A percentile compares a stretch with the other conserved stretches of the same genome.
Evolutionary conservation across 1,140 invertebrate species (phyloP).

Genomic region (Brachionus rubens): DNA sequence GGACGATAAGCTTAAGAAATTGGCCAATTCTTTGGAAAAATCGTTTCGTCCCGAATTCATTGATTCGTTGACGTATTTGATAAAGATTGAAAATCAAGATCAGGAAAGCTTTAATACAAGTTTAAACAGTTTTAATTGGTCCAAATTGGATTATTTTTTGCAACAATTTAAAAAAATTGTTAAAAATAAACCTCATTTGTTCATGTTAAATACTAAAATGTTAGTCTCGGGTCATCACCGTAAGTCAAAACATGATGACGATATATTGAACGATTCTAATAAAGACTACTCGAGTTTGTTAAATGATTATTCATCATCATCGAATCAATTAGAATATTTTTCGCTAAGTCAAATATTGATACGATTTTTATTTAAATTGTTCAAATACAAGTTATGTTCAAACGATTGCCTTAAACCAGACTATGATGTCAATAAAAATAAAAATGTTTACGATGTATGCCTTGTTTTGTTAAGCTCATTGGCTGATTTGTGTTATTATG

Average conservation of each 20-base stretch:
- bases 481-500: conserved; percentile 44
- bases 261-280: background rate
- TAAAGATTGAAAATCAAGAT: background rate
- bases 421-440: background rate
- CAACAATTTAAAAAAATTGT: conserved; percentile 36
- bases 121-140: background rate
- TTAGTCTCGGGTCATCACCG: background rate
- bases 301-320: conserved; percentile 5
- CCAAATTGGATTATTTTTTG: conserved; percentile 4
- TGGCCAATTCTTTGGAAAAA: background rate
- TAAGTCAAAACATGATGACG: conserved; percentile 1
- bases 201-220: conserved; percentile 6
- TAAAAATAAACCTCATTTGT: conserved; percentile 31
- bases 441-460: background rate
- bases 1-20: conserved; percentile 23
- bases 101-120: background rate
- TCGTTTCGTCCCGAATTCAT: conserved; percentile 17
- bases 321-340: background rate
- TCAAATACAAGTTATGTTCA: background rate
- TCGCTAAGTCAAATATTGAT: conserved; percentile 19
- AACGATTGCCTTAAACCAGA: background rate
- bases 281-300: background rate
- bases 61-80: background rate
- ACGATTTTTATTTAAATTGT: conserved; percentile 26
- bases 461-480: conserved; percentile 30